Evolutionary conservation across 1,140 invertebrate species (phyloP).

Genomic region (Thaumatotibia leucotreta): DNA sequence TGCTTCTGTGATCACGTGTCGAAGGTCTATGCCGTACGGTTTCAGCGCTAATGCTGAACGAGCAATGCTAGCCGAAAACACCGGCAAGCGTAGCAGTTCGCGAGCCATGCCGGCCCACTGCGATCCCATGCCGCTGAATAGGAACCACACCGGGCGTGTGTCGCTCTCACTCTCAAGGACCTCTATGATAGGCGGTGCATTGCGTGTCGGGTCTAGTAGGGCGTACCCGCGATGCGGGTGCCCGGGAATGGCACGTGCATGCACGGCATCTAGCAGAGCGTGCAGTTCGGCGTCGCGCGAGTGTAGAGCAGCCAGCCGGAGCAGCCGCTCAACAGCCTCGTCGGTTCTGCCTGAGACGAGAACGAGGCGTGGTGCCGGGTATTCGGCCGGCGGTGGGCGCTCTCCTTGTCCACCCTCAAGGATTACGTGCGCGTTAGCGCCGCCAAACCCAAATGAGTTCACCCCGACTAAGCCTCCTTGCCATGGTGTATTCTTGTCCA

Average conservation of each 20-base stretch:
- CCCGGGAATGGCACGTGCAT: constrained; percentile 81
- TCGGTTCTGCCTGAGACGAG: constrained; percentile 90
- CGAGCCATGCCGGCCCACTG: too few species aligned
- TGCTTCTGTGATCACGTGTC: constrained; percentile 87
- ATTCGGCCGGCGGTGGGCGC: constrained; percentile 62
- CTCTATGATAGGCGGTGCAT: constrained; percentile 47
- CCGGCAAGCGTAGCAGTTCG: constrained; percentile 87
- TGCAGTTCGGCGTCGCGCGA: constrained; percentile 86
- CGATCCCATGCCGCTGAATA: constrained; percentile 99
- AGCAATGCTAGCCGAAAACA: constrained; percentile 87
- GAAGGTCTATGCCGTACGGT: constrained; percentile 87
- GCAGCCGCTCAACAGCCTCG: constrained; percentile 83
- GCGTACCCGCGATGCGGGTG: constrained; percentile 88
- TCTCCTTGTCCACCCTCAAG: constrained; percentile 80
- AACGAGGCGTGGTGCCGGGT: constrained; percentile 82
- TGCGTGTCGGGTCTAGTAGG: constrained; percentile 78
- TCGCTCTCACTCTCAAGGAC: constrained; percentile 62
- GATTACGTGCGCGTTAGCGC: constrained; percentile 95
- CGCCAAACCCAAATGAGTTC: constrained; percentile 98
- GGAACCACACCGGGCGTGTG: constrained; percentile 91
- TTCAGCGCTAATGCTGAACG: constrained; percentile 85
- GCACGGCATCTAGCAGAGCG: constrained; percentile 85
- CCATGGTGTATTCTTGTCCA: constrained; percentile 88
- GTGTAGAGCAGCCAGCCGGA: constrained; percentile 79
- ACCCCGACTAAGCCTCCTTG: constrained; percentile 90